A percentile compares a stretch with the other conserved stretches of the same genome.
Evolutionary conservation across 2,113 vertebrate genomes (phyloP).

Genomic region (Otocyon megalotis): DNA sequence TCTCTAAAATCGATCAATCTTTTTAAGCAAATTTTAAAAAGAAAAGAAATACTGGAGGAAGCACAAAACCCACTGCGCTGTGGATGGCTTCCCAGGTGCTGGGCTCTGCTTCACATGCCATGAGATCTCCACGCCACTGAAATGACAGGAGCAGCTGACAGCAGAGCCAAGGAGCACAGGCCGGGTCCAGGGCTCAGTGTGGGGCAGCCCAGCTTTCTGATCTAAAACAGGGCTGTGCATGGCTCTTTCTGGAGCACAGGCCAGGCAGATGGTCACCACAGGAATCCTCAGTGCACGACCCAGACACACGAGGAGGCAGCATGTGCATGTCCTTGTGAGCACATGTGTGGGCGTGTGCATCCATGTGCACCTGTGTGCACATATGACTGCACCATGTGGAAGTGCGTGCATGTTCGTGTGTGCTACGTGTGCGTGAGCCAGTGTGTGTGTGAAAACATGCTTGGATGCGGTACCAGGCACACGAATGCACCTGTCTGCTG

Average conservation of each 20-base stretch:
- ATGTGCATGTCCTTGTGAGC: too few relatives aligned
- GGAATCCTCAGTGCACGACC: not conserved
- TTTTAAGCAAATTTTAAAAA: not conserved
- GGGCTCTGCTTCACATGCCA: not conserved
- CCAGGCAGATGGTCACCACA: too few relatives aligned
- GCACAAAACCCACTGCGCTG: not conserved
- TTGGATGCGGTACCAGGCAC: too few relatives aligned
- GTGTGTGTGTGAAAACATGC: rapidly evolving
- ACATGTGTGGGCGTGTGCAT: not conserved
- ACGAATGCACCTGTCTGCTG: rapidly evolving
- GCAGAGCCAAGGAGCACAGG: not conserved
- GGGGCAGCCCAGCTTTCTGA: not conserved
- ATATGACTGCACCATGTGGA: too few relatives aligned
- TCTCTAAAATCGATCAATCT: not conserved
- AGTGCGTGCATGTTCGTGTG: not conserved
- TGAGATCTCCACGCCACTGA: not conserved
- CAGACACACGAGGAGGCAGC: not conserved
- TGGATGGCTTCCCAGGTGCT: not conserved
- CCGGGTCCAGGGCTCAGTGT: too few relatives aligned
- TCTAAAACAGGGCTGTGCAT: rapidly evolving
- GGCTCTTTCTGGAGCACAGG: not conserved
- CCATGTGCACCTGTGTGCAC: not conserved
- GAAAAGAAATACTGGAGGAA: not conserved
- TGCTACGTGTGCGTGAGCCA: not conserved
- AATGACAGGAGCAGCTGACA: not conserved